Evolutionary conservation across 2,113 vertebrate genomes (phyloP), one percentile per base, ranked within the genome.

Genomic region (Antechinus stuartii): DNA sequence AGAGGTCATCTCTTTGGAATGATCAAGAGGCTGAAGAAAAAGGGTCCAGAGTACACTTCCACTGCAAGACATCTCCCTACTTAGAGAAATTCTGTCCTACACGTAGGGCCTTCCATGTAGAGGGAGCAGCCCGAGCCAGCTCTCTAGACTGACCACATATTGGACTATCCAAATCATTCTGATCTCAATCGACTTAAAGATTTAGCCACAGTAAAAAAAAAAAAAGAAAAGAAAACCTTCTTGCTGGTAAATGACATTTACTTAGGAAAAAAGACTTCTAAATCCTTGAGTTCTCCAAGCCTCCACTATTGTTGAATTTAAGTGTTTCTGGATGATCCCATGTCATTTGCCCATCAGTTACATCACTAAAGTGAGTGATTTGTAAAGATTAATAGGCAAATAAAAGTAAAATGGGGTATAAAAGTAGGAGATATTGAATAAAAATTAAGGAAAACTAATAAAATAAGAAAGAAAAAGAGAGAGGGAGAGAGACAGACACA

Each of bases 1-100:
- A 92, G 52, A 95, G 54, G 7, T 54, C 57, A 93, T 53, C 91
- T 93, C 56, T 52, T 91, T 91, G 11, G 50, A 95, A 94, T 95
- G 35, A 46, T 57, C 16, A 0, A 35, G 92, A 54, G 25, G 91
- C 19, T 96, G 22, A 11, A 84, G 92, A 94, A 27, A 49, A 94
- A 23, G 93, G 35, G 8, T 9, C 49, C 24, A 68, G 90, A 8
- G 23, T 91, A 27, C 47, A 89, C n/a, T 95, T 35, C 90, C 89
- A 42, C 14, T 89, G 16, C 12, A 57, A 12, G 25, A 27, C 52
- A 94, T 61, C 49, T 92, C 46, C 23, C n/a, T 54, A 52, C 25
- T 92, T 8, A 90, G 95, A 91, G 68, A 89, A 94, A 22, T 16
- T 92, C 46, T 89, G 61, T 3, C 4, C 42, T 24, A 11, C 16